Conservation (phyloP, 2,113 vertebrate species). For the Muntiacus muntjak region DNA sequence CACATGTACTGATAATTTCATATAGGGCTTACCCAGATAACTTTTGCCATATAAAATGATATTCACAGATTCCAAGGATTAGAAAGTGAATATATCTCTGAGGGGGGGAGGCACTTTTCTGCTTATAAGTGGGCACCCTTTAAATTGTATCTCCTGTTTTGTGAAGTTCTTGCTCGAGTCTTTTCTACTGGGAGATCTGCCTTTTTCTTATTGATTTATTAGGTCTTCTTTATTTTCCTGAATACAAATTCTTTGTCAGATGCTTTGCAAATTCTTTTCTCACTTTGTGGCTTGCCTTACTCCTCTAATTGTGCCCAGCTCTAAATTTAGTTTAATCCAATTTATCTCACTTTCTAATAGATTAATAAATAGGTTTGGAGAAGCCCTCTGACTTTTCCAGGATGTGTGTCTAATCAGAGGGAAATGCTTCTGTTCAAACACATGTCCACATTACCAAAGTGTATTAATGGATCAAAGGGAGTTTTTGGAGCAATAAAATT, state of each 20-base stretch:
- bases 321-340: background rate
- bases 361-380: conserved; percentile 15
- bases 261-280: background rate
- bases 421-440: background rate
- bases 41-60: background rate
- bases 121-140: background rate
- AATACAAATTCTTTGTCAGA: background rate
- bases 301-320: background rate
- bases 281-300: background rate
- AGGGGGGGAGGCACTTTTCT: background rate
- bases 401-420: background rate
- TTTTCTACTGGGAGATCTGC: background rate
- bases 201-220: background rate
- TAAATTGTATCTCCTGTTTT: background rate
- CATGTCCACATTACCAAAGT: background rate
- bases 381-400: background rate
- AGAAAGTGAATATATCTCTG: background rate
- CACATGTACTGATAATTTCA: background rate
- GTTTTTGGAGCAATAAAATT: background rate
- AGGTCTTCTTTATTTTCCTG: background rate
- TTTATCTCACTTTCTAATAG: background rate
- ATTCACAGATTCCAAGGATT: background rate
- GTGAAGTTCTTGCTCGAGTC: background rate
- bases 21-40: background rate
- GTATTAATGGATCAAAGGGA: background rate